These are phyloP conservation scores for Neocrepidodera transversa DNA, from an alignment of 2,888 invertebrate genomes.

Conservation along the genomic window DNA sequence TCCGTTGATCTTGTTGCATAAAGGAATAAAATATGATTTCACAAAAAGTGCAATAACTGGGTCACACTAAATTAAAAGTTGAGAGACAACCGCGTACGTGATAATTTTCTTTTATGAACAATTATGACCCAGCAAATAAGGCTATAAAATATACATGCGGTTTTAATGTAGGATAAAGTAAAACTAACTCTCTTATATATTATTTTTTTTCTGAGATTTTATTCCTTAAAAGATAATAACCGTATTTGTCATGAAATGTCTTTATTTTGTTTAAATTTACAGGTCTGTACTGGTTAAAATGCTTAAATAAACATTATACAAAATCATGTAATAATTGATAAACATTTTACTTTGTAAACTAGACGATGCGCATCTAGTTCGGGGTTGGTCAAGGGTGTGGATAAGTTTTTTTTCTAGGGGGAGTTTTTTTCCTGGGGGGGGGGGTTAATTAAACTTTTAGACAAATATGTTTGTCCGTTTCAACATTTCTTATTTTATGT, in stretches of 20 bases:
- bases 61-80: slow-evolving; percentile 7
- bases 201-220: slow-evolving; percentile 19
- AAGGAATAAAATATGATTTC: slow-evolving; percentile 3
- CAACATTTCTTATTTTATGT: too few species aligned
- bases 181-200: slow-evolving; percentile 14
- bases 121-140: slow-evolving; percentile 33
- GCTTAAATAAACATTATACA: too few species aligned
- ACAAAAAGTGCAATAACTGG: slow-evolving; percentile 7
- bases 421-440: too few species aligned
- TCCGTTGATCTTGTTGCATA: neutral
- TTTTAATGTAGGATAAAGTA: slow-evolving; percentile 27
- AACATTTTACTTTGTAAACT: too few species aligned
- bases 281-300: neutral
- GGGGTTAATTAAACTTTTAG: too few species aligned
- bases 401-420: too few species aligned
- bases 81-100: slow-evolving; percentile 31
- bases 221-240: neutral
- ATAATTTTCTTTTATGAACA: slow-evolving; percentile 32
- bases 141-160: slow-evolving; percentile 34
- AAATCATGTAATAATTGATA: too few species aligned
- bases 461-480: too few species aligned
- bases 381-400: too few species aligned
- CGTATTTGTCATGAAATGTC: slow-evolving; percentile 20
- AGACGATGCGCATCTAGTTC: too few species aligned
- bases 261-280: slow-evolving; percentile 10